Percentiles rank a stretch among this genome's conserved stretches.
Conservation (phyloP, 2,113 vertebrate genomes). For the Paramisgurnus dabryanus region DNA sequence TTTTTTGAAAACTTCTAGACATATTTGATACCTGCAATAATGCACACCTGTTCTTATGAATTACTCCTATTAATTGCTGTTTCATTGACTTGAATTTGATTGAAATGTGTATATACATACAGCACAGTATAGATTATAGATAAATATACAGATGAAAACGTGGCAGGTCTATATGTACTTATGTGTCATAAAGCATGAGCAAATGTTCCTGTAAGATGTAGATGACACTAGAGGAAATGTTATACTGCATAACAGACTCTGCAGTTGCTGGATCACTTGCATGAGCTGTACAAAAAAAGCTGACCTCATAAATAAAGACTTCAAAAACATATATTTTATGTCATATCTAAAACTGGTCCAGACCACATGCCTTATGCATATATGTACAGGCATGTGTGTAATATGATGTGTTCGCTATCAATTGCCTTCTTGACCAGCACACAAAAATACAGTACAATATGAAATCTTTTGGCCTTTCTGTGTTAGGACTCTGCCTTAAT, state of each 20-base stretch:
- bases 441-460: no score
- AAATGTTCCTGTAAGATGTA: conserved; percentile 10
- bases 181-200: neutral
- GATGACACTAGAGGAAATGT: neutral
- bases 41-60: no score
- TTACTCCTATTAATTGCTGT: neutral
- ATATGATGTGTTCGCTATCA: no score
- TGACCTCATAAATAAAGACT: conserved; percentile 24
- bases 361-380: no score
- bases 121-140: neutral
- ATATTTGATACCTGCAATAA: no score
- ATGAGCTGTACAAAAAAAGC: conserved; percentile 3
- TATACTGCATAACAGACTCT: conserved; percentile 1
- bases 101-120: neutral
- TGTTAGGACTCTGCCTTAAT: no score
- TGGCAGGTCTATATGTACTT: neutral
- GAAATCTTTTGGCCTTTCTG: no score
- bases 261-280: conserved; percentile 37
- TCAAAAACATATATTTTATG: neutral
- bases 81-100: neutral
- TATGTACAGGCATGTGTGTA: no score
- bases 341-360: no score
- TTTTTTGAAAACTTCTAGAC: neutral
- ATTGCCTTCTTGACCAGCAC: no score
- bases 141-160: neutral